Evolutionary conservation across 2,113 vertebrate species (phyloP), one percentile per base, ranked within the genome.

Genomic region (Apodemus sylvaticus): DNA sequence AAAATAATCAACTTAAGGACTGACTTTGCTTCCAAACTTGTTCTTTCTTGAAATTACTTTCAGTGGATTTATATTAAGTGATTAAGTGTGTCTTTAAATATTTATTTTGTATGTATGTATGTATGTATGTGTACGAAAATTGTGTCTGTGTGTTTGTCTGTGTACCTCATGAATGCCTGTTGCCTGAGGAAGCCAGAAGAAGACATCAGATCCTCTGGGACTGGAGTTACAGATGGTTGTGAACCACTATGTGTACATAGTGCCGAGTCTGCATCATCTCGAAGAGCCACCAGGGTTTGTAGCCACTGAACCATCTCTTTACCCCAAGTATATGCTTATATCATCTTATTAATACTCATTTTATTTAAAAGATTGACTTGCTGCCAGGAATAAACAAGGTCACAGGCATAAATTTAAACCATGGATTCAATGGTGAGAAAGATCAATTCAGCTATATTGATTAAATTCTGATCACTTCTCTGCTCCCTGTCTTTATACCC

Each of bases 321-420:
- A 24, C 11, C 6, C 51, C 79, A 64, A 11, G 39, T 5, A 45
- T 45, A 16, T 64, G 51, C 74, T 83, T 5, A 7, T 48, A 60
- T 36, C 42, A 55, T 34, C 3, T 48, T n/a, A 60, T 70, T 93
- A 73, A 73, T 55, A 82, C 74, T 87, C 58, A 42, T 91, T 83
- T 94, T 90, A 86, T 92, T 96, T 92, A 55, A 16, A 94, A 90
- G 91, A 45, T 7, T 81, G 19, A 74, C 36, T 90, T n/a, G 55
- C 55, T 58, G 1, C 51, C 77, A 96, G 70, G 34, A 91, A 1
- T 13, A 78, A 68, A 68, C 73, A 73, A 13, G 9, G 13, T 20
- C 71, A 86, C 39, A 53, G 73, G 42, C 60, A 66, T 45, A 73
- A 20, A n/a, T 29, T 73, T 73, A 42, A 74, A 89, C 42, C 19